Evolutionary conservation across 2,888 invertebrate genomes (phyloP).

Genomic region (Melieria picta): DNA sequence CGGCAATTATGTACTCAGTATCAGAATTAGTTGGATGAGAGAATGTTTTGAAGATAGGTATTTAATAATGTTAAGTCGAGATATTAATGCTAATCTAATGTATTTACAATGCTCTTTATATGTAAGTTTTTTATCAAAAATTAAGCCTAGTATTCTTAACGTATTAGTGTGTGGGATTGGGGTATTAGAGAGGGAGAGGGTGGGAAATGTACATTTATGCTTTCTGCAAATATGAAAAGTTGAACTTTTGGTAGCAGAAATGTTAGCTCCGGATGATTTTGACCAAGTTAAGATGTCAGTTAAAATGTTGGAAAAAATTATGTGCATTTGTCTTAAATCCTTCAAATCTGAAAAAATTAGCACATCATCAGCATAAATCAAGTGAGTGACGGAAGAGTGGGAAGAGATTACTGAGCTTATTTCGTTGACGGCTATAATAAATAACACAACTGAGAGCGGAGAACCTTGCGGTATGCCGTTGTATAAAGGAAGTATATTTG

Average conservation of each 20-base stretch:
- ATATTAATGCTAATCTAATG: slow-evolving; percentile 7
- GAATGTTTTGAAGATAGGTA: slow-evolving; percentile 22
- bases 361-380: neutral
- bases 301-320: neutral
- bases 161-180: neutral
- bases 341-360: neutral
- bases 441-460: neutral
- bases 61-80: slow-evolving; percentile 26
- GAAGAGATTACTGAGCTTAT: neutral
- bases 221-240: slow-evolving; percentile 7
- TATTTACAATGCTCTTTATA: slow-evolving; percentile 18
- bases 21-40: too few relatives aligned
- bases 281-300: slow-evolving; percentile 3
- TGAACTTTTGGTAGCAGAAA: neutral
- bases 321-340: neutral
- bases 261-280: slow-evolving; percentile 4
- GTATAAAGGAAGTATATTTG: neutral
- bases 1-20: too few relatives aligned
- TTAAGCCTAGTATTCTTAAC: slow-evolving; percentile 4
- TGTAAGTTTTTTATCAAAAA: slow-evolving; percentile 15
- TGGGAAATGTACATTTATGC: neutral
- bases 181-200: neutral
- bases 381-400: neutral
- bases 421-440: slow-evolving; percentile 3
- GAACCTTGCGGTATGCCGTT: neutral